These are phyloP conservation scores for Hyles lineata DNA, from an alignment of 2,888 invertebrate species.

Conservation along the genomic window DNA sequence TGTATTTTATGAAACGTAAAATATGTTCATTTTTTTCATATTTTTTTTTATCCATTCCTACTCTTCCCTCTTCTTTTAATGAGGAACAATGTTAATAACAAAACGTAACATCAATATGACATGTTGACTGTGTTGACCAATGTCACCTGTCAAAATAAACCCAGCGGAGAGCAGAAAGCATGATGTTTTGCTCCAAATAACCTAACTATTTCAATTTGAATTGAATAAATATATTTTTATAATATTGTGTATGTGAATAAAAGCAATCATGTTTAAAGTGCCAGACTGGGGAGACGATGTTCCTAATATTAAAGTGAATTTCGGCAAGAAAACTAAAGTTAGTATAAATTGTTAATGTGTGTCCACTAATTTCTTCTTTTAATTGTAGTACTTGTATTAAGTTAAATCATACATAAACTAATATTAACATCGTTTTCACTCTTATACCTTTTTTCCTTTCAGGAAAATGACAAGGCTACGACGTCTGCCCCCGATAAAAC, in stretches of 20 bases:
- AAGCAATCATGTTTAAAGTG: constrained; percentile 47
- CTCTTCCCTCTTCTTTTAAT: too few relatives aligned
- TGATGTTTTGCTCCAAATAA: constrained; percentile 8
- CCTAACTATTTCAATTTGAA: neutral
- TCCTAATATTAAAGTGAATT: constrained; percentile 37
- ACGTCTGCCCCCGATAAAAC: neutral
- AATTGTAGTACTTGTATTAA: neutral
- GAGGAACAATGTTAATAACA: neutral
- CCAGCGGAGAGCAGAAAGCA: neutral
- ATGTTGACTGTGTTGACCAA: neutral
- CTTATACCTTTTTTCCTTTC: neutral
- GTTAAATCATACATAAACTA: too few relatives aligned
- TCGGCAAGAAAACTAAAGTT: constrained; percentile 36
- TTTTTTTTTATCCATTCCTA: too few relatives aligned
- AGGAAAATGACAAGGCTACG: neutral
- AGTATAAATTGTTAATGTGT: constrained; percentile 13
- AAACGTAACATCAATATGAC: neutral
- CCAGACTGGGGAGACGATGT: constrained; percentile 54
- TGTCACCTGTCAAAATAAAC: constrained; percentile 5
- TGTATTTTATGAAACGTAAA: too few relatives aligned
- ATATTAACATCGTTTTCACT: too few relatives aligned
- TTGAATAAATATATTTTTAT: neutral
- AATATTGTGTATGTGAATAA: neutral
- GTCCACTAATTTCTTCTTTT: too few relatives aligned
- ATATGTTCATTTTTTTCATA: too few relatives aligned